Base-by-base conservation (phyloP, 2,113 vertebrate species). In the Grammomys surdaster region DNA sequence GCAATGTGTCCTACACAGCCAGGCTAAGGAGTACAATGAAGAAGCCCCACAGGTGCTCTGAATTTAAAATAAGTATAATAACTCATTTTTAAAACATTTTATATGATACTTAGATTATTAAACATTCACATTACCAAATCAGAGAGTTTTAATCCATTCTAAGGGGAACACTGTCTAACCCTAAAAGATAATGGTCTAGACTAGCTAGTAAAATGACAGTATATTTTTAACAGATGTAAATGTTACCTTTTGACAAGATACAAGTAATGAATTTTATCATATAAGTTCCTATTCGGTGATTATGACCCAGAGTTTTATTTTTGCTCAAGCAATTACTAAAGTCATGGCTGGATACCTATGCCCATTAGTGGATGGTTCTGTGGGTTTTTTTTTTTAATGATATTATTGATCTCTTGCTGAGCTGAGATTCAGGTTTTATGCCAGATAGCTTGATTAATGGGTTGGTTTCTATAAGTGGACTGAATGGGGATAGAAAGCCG, bases 401-500 rank as follows among this genome's bases (percentile, higher is more conserved):
- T 99, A 99, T 99, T 99, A 99, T 99, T 99, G 99, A 99, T 99
- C 99, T 99, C 99, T 99, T 99, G 99, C 99, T 99, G 99, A 99
- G 99, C 99, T 99, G 99, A 99, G 99, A 99, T 99, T 99, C 98
- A 98, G 99, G 98, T 99, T 99, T 99, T 98, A 98, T 99, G 99
- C 99, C 99, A 99, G 99, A 99, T 99, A 99, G 98, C 98, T 99
- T 99, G 99, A 99, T 99, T 99, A 99, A 99, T 99, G 99, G 99
- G 99, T 99, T 99, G 99, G 98, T 99, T 99, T 99, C 99, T 98
- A 98, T 99, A 99, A 99, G 99, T 98, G 99, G 99, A 99, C 99
- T 99, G 99, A 99, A 99, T 99, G 99, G 99, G 99, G 99, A 99
- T 99, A 99, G 97, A 98, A 98, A 99, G 98, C 98, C 97, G 98